These are phyloP conservation scores for Mormoops blainvillei DNA, from an alignment of 2,113 vertebrate genomes.

Conservation along the genomic window DNA sequence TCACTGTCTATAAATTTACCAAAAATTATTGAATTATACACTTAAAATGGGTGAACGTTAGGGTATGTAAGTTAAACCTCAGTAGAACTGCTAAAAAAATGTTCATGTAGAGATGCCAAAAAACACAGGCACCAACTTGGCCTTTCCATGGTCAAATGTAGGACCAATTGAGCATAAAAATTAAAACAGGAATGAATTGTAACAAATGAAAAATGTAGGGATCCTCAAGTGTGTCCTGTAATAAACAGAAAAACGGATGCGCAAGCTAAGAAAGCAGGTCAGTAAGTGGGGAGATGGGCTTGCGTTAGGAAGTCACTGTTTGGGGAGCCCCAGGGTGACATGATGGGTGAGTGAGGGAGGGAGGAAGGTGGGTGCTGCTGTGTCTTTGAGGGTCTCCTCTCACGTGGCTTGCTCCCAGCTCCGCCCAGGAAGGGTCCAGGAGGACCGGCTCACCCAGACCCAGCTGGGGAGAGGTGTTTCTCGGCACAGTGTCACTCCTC, in stretches of 20 bases:
- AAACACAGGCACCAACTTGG: not conserved
- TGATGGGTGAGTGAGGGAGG: not conserved
- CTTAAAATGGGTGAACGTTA: not conserved
- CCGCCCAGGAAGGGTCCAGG: not conserved
- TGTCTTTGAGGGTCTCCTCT: not conserved
- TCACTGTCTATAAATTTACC: not conserved
- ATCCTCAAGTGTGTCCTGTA: not conserved
- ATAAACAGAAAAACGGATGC: not conserved
- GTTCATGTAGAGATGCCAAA: not conserved
- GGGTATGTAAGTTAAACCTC: not conserved
- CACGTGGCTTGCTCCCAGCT: rapidly evolving
- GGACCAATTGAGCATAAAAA: not conserved
- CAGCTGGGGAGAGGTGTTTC: too few relatives aligned
- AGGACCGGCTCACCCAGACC: not conserved
- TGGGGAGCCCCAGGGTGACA: not conserved
- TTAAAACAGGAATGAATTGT: not conserved
- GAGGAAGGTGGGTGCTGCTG: not conserved
- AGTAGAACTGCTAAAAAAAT: not conserved
- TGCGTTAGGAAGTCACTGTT: not conserved
- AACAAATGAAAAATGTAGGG: not conserved
- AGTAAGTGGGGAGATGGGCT: too few relatives aligned
- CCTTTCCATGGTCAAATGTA: not conserved
- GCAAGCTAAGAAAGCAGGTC: too few relatives aligned
- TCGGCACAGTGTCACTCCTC: too few relatives aligned
- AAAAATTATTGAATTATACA: not conserved